Evolutionary conservation across 2,113 vertebrate species (phyloP), one percentile per base, ranked within the genome.

Genomic region (Takifugu flavidus): DNA sequence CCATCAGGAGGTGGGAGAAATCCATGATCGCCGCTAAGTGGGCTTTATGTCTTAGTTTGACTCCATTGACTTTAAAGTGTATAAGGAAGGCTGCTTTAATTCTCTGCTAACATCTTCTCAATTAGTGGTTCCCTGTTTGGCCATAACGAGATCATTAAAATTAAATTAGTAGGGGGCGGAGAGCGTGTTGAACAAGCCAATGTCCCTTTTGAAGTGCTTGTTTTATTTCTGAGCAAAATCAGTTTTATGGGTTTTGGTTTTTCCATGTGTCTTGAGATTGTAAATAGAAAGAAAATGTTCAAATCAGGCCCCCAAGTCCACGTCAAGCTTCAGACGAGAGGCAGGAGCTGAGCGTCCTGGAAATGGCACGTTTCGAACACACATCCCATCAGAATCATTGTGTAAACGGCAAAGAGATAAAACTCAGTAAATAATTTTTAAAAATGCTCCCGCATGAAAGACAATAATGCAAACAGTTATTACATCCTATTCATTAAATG

Each of bases 1-100:
- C 58, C 77, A 67, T 67, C 65, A 70, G 50, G 13, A 65, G 64
- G 52, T 55, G n/a, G 7, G 46, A n/a, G 43, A 67, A 39, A 67
- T 74, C 59, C 52, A 54, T 25, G 4, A 44, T 34, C 7, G 15
- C 7, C 12, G 26, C 15, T 59, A 66, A 71, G 47, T 58, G 29
- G 67, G 13, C 29, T 77, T 74, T 25, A 59, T 58, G 66, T 49
- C 64, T 15, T 61, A 68, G 25, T 62, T 49, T 6, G 45, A 59
- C 59, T 60, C 43, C 43, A 26, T 49, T 67, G 49, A 50, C 57
- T 68, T 50, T 59, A 15, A 56, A 31, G 25, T 53, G 46, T 0
- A 0, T 15, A 11, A 20, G 6, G 27, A 20, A 25, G 11, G n/a
- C 8, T 34, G 44, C 45, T 54, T 42, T 25, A 14, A 68, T 49